Base-by-base conservation (phyloP, 2,797 vertebrate species). In the Hypotaenidia philippensis region DNA sequence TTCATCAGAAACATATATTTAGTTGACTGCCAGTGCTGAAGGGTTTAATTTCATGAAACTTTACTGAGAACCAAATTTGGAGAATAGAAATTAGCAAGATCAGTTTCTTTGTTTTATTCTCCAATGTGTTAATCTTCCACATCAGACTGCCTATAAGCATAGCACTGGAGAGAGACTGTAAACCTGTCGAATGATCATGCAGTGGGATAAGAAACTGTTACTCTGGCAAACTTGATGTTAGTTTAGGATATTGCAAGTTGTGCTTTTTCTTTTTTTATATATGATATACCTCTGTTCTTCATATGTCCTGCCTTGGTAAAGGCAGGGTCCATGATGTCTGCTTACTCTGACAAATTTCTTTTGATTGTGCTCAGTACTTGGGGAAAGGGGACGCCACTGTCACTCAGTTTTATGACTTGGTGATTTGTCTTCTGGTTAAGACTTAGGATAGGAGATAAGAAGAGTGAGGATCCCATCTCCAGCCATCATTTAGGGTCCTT, bases 21-120 rank as follows among this genome's bases (percentile, higher is more conserved):
- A 85, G 6, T 69, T 86, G 78, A 26, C 3, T 5, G 0, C 93
- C 50, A 38, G 41, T 10, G 11, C 79, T 63, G 66, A 93, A 31
- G 2, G 31, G n/a, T 69, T 93, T 70, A 45, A 9, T 83, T 94
- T n/a, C 50, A 7, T 80, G 65, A 84, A 91, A 63, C 22, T 76
- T 38, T 23, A 38, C 41, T 74, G 87, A 44, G 53, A 92, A 86
- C 29, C 29, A 63, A 38, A 22, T 11, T 31, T 57, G 40, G 56
- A 81, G 84, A 88, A 86, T 3, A 75, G 27, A 69, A 82, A 66
- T 45, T 63, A 64, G 15, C 34, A 41, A 56, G 19, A 75, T 75
- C 5, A 23, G 15, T 94, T 92, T 83, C 13, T 65, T 87, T 95
- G 53, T 77, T 69, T 85, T 56, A 27, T 76, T 92, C 49, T 84